phyloP scores from a whole-genome alignment of 2,888 invertebrate species.

The Galerucella pusilla region DNA sequence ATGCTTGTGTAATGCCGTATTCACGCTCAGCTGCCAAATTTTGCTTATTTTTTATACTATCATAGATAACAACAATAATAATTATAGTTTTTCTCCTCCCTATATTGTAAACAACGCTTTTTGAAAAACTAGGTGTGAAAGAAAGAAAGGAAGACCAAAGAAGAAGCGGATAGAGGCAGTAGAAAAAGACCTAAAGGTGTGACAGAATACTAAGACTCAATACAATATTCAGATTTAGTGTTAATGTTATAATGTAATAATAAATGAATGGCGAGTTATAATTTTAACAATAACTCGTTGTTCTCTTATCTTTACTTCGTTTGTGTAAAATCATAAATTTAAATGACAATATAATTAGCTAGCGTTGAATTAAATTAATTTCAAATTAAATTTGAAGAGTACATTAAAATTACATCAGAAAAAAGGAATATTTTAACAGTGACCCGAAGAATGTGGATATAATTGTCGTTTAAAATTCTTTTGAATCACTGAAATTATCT shows the following conservation, averaged over 20 bases:
- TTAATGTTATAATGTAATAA: too few relatives aligned
- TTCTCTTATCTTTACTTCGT: neutral
- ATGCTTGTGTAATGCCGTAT: constrained; percentile 20
- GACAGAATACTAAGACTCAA: too few relatives aligned
- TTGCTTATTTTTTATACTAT: neutral
- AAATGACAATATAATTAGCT: neutral
- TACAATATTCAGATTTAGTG: too few relatives aligned
- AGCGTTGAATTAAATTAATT: neutral
- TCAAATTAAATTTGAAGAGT: neutral
- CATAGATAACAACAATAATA: too few relatives aligned
- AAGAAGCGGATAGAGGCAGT: too few relatives aligned
- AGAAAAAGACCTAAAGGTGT: too few relatives aligned
- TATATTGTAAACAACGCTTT: too few relatives aligned
- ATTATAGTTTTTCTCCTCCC: too few relatives aligned
- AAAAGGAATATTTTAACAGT: neutral
- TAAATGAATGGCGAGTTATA: too few relatives aligned
- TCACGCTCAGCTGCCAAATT: constrained; percentile 16
- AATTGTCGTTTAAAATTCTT: neutral
- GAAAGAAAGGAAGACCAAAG: too few relatives aligned
- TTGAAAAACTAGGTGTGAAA: too few relatives aligned
- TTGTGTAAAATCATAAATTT: neutral
- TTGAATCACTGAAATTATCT: too few relatives aligned
- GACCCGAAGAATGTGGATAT: neutral
- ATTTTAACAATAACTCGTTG: neutral
- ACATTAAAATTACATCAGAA: neutral